Evolutionary conservation across 2,888 invertebrate species (phyloP), one percentile per base, ranked within the genome.

Genomic region (Candidula unifasciata): DNA sequence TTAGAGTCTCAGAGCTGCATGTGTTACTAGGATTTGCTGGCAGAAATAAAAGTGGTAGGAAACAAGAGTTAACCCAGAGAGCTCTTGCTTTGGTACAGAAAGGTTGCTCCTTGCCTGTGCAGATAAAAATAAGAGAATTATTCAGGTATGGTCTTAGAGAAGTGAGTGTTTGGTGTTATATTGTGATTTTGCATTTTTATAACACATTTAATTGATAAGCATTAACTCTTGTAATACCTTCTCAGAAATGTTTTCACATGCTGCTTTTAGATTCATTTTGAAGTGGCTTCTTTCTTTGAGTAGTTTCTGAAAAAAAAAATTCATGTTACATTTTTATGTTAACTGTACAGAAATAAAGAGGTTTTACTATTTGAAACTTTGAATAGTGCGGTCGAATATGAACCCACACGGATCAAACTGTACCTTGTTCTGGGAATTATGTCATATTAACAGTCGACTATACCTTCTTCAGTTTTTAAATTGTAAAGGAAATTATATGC

Each of bases 1-100:
- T 97, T 95, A 96, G 97, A 91, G 97, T 97, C 90, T 96, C 96
- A 93, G 97, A 97, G 94, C 96, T 97, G 93, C 97, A 97, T 95
- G 96, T 96, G 94, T 95, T 97, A 93, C 95, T 97, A 93, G 96
- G 96, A 92, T 96, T 95, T 94, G 96, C 96, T 90, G 96, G 96
- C 89, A 95, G 96, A 93, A 96, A 96, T 92, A 96, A 96, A 94
- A 95, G 96, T 90, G 97, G 97, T 87, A 95, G 96, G 92, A 97
- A 97, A 94, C 95, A 95, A 91, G 97, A 97, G 94, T 94, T 97
- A 85, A 96, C 96, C 94, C 95, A 95, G 86, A 95, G 97, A 91
- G 96, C 96, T 86, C 92, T 96, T 89, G 95, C 96, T 92, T 95
- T 97, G 88, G 94, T 97, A 85, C 95, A 95, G 91, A 95, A 90